Percentiles rank a stretch among this genome's conserved stretches.
phyloP scores from a whole-genome alignment of 2,113 vertebrate species.

The Petromus typicus region DNA sequence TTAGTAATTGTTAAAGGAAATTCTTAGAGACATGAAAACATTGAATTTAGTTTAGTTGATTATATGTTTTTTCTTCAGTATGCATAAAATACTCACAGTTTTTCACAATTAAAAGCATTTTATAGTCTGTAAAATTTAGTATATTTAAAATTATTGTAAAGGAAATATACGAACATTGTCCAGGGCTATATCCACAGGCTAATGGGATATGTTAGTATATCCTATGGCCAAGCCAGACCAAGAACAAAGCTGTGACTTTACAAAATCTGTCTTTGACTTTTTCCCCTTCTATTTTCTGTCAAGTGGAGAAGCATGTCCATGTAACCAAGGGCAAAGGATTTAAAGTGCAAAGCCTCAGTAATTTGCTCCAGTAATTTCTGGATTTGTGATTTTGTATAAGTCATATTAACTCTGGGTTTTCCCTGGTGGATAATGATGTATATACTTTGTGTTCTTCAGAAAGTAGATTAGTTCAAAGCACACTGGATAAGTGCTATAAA shows the following conservation, averaged over 20 bases:
- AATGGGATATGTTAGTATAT: background rate
- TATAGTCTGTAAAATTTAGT: background rate
- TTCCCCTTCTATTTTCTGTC: background rate
- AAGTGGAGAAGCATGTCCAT: background rate
- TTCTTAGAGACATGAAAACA: background rate
- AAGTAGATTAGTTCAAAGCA: background rate
- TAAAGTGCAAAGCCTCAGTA: background rate
- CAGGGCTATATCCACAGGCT: background rate
- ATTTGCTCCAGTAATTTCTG: background rate
- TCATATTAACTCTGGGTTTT: slow-evolving; percentile 11
- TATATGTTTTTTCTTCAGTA: background rate
- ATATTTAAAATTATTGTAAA: background rate
- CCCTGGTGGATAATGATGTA: background rate
- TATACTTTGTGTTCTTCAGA: background rate
- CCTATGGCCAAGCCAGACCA: background rate
- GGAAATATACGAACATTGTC: background rate
- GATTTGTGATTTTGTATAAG: background rate
- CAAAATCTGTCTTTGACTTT: background rate
- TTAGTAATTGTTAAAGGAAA: background rate
- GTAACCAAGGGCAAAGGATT: background rate
- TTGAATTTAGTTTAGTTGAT: background rate
- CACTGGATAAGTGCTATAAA: background rate
- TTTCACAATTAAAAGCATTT: background rate
- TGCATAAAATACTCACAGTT: background rate
- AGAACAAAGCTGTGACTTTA: background rate